Conservation (phyloP, 2,888 invertebrate species). For the Zhuqinia jingwanae region DNA sequence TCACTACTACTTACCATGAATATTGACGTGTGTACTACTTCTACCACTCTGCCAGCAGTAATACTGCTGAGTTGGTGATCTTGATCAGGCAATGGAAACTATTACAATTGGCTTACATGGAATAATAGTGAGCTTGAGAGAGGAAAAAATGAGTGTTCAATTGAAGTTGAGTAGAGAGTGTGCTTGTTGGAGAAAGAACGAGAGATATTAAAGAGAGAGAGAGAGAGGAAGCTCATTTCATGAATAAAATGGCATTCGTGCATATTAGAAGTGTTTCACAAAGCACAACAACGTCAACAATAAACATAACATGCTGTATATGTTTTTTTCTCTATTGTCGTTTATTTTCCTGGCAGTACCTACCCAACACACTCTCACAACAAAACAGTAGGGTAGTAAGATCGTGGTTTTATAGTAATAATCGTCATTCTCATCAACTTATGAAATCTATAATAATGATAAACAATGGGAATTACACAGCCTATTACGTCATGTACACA, state of each 20-base stretch:
- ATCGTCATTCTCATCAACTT: conserved; percentile 23
- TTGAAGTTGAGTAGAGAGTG: neutral
- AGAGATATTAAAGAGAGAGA: neutral
- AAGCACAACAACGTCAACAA: conserved; percentile 25
- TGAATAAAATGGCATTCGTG: conserved; percentile 62
- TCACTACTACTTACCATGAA: conserved; percentile 13
- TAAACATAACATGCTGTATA: conserved; percentile 19
- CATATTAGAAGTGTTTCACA: conserved; percentile 48
- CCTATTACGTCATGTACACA: neutral
- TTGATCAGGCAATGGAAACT: conserved; percentile 66
- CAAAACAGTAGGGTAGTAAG: conserved; percentile 38
- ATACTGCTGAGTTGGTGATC: conserved; percentile 50
- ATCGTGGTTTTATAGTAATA: no score
- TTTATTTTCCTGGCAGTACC: neutral
- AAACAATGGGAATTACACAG: neutral
- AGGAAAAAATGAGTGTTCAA: neutral
- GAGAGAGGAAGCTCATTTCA: conserved; percentile 45
- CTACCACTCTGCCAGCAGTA: no score
- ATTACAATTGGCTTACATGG: no score
- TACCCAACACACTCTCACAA: conserved; percentile 18
- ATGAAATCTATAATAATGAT: conserved; percentile 33
- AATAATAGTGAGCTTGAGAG: conserved; percentile 44
- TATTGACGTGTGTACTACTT: no score
- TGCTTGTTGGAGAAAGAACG: neutral
- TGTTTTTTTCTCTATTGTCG: neutral